phyloP scores from a whole-genome alignment of 2,797 vertebrate species.

The Hylomyscus alleni region DNA sequence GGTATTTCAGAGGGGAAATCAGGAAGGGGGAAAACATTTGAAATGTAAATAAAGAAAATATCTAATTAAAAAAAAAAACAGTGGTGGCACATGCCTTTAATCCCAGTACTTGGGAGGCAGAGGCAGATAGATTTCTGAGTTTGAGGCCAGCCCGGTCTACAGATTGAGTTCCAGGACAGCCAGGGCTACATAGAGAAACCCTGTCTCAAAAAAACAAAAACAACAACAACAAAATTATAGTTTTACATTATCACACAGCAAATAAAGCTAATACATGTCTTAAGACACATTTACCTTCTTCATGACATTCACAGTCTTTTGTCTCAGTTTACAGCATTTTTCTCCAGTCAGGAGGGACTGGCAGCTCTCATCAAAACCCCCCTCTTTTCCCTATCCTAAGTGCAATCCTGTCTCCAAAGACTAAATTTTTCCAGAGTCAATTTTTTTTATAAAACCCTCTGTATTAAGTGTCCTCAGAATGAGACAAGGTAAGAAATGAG shows the following conservation, averaged over 20 bases:
- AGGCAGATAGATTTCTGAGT: too few species aligned
- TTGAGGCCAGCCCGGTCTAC: too few species aligned
- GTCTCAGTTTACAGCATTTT: not conserved
- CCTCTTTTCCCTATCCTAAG: not conserved
- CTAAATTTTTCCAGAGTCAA: not conserved
- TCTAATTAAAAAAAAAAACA: too few species aligned
- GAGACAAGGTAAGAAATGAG: not conserved
- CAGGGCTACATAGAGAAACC: too few species aligned
- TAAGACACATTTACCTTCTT: conserved; percentile 35
- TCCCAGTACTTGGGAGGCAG: too few species aligned
- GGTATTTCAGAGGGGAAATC: too few species aligned
- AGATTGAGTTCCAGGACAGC: too few species aligned
- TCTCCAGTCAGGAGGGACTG: not conserved
- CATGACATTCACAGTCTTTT: not conserved
- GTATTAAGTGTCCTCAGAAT: not conserved
- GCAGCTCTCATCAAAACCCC: too few species aligned
- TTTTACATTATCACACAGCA: not conserved
- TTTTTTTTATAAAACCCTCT: not conserved
- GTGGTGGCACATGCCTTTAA: too few species aligned
- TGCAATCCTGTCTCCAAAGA: not conserved
- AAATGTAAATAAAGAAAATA: too few species aligned
- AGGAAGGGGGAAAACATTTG: too few species aligned
- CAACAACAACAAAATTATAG: not conserved
- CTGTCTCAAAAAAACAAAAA: too few species aligned
- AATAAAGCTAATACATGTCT: conserved; percentile 21